Conservation (phyloP, 2,888 invertebrate genomes). For the Volucella inanis region DNA sequence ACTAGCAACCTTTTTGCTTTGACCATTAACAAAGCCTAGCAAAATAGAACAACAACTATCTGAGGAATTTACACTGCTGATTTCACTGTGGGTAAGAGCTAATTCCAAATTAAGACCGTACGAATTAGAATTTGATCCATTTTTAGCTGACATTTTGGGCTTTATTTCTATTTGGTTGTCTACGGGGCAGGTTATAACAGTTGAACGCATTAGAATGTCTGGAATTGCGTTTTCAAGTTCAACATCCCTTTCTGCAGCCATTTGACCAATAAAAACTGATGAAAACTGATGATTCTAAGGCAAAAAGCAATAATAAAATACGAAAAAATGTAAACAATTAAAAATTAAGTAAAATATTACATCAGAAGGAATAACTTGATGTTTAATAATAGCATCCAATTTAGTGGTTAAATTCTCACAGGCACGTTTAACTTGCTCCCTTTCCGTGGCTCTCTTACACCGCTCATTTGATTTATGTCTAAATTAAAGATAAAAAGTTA, state of each 20-base stretch:
- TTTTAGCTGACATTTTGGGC: neutral
- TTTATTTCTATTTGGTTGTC: conserved; percentile 55
- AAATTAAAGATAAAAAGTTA: conserved; percentile 21
- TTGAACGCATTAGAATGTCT: conserved; percentile 81
- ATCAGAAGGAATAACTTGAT: conserved; percentile 78
- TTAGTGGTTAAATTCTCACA: conserved; percentile 84
- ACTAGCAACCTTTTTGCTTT: conserved; percentile 79
- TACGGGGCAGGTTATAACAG: conserved; percentile 81
- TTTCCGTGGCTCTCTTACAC: conserved; percentile 84
- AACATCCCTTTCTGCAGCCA: conserved; percentile 83
- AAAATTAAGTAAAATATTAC: conserved; percentile 74
- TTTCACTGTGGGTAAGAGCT: conserved; percentile 3
- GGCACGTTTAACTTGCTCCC: conserved; percentile 84
- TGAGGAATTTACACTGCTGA: conserved; percentile 75
- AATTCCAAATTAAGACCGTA: conserved; percentile 43
- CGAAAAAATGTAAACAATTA: neutral
- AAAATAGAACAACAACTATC: conserved; percentile 81
- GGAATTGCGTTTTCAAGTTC: conserved; percentile 84
- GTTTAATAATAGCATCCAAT: conserved; percentile 83
- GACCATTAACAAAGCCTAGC: conserved; percentile 81
- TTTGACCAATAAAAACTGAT: conserved; percentile 82
- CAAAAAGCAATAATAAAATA: conserved; percentile 10
- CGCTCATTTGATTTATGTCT: conserved; percentile 81
- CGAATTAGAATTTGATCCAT: neutral
- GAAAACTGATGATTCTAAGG: conserved; percentile 82